Evolutionary conservation across 2,888 invertebrate species (phyloP).

Genomic region (Tenthredo mesomela): DNA sequence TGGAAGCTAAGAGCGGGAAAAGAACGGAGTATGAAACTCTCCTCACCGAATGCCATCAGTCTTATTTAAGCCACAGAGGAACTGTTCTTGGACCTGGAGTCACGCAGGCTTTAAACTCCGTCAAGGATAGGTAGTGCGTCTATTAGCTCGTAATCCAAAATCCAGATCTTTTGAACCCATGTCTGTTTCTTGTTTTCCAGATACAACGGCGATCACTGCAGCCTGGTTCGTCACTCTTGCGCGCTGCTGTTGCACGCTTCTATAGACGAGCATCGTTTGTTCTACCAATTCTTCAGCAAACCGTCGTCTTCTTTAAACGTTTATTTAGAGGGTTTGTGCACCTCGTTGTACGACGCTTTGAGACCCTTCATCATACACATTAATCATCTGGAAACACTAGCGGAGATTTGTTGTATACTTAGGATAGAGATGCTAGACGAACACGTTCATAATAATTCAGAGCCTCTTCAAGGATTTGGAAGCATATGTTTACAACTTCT

Average conservation of each 20-base stretch:
- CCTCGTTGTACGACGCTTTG: constrained; percentile 93
- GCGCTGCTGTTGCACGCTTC: constrained; percentile 95
- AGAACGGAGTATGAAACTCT: constrained; percentile 89
- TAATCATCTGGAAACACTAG: constrained; percentile 97
- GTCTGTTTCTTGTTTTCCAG: constrained; percentile 69
- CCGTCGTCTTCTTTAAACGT: constrained; percentile 84
- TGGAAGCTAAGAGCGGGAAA: constrained; percentile 88
- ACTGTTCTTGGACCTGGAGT: constrained; percentile 81
- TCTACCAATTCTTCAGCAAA: constrained; percentile 92
- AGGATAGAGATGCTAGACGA: constrained; percentile 95
- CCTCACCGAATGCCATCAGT: constrained; percentile 89
- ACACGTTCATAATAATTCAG: constrained; percentile 90
- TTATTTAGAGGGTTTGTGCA: constrained; percentile 92
- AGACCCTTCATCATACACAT: constrained; percentile 97
- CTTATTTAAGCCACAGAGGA: constrained; percentile 88
- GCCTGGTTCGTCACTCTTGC: constrained; percentile 92
- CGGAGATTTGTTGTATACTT: constrained; percentile 97
- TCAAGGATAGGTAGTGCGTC: constrained; percentile 64
- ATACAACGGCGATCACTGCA: constrained; percentile 88
- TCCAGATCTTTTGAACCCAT: neutral
- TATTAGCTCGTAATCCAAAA: too few relatives aligned
- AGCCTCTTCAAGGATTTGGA: constrained; percentile 88
- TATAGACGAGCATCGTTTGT: constrained; percentile 95
- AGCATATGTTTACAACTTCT: constrained; percentile 89
- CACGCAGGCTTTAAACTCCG: constrained; percentile 71